Evolutionary conservation across 2,888 invertebrate species (phyloP).

Genomic region (Saturnia japonica): DNA sequence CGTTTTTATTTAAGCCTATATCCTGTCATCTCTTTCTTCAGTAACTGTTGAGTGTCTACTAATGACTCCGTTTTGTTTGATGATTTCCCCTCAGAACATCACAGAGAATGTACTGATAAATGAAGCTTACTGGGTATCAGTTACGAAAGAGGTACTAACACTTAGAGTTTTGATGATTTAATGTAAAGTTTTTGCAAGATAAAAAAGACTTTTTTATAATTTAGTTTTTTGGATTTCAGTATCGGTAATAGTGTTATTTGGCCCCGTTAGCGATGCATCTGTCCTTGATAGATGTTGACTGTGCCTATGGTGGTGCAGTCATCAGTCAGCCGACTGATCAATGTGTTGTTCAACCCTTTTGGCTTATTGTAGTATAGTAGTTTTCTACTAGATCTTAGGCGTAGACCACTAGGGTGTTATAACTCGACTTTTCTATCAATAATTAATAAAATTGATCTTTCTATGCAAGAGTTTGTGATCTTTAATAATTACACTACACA

Average conservation of each 20-base stretch:
- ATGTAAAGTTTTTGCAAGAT: slow-evolving; percentile 82
- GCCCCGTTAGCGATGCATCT: slow-evolving; percentile 83
- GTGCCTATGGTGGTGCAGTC: slow-evolving; percentile 51
- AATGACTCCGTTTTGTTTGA: slow-evolving; percentile 80
- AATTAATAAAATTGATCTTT: slow-evolving; percentile 77
- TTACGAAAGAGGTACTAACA: slow-evolving; percentile 94
- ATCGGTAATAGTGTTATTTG: slow-evolving; percentile 81
- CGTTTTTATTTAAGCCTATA: slow-evolving; percentile 41
- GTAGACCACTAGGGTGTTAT: slow-evolving; percentile 82
- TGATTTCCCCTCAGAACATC: slow-evolving; percentile 94
- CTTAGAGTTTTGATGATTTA: slow-evolving; percentile 82
- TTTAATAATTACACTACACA: slow-evolving; percentile 68
- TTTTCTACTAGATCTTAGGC: slow-evolving; percentile 78
- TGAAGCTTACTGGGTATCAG: slow-evolving; percentile 96
- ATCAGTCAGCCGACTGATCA: slow-evolving; percentile 47
- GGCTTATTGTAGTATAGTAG: slow-evolving; percentile 80
- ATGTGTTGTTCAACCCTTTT: slow-evolving; percentile 78
- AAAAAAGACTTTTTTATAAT: slow-evolving; percentile 79
- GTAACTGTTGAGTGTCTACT: slow-evolving; percentile 53
- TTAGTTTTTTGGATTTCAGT: slow-evolving; percentile 82
- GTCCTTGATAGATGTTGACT: slow-evolving; percentile 78
- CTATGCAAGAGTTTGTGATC: slow-evolving; percentile 78
- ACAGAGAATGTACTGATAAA: slow-evolving; percentile 97
- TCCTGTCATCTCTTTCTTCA: slow-evolving; percentile 48
- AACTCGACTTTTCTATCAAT: slow-evolving; percentile 79